Evolutionary conservation across 2,797 vertebrate genomes (phyloP).

Genomic region (Nasua narica): DNA sequence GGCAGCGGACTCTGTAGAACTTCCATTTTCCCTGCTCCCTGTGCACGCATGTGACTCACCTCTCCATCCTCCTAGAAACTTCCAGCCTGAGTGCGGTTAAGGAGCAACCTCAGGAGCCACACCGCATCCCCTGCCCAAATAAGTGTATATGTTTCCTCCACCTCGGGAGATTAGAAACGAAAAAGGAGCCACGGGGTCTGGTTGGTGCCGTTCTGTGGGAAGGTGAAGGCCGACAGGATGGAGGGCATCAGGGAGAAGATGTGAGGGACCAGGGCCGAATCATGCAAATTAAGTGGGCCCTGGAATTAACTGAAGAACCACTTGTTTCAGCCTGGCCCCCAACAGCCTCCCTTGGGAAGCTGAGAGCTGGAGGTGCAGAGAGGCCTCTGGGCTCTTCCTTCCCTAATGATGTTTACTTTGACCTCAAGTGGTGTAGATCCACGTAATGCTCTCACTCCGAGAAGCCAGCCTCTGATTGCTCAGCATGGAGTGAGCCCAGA

Average conservation of each 20-base stretch:
- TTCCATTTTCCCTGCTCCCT: not conserved
- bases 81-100: not conserved
- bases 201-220: not conserved
- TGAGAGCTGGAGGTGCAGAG: not conserved
- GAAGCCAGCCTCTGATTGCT: not conserved
- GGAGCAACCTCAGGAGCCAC: not conserved
- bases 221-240: not conserved
- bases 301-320: slow-evolving; percentile 14
- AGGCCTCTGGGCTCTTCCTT: not conserved
- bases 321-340: not conserved
- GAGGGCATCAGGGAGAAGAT: not conserved
- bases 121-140: not conserved
- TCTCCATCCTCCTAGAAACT: not conserved
- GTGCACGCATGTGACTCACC: not conserved
- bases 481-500: not conserved
- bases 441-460: not conserved
- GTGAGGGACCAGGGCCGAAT: not conserved
- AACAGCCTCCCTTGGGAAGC: not conserved
- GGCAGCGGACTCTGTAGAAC: not conserved
- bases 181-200: not conserved
- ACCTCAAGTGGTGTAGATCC: not conserved
- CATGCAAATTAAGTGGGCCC: slow-evolving; percentile 6
- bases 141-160: not conserved
- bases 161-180: not conserved
- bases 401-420: slow-evolving; percentile 40